Percentiles rank a stretch among this genome's conserved stretches.
These are phyloP conservation scores for Marasmarcha lunaedactyla DNA, from an alignment of 2,888 invertebrate species.

Conservation along the genomic window DNA sequence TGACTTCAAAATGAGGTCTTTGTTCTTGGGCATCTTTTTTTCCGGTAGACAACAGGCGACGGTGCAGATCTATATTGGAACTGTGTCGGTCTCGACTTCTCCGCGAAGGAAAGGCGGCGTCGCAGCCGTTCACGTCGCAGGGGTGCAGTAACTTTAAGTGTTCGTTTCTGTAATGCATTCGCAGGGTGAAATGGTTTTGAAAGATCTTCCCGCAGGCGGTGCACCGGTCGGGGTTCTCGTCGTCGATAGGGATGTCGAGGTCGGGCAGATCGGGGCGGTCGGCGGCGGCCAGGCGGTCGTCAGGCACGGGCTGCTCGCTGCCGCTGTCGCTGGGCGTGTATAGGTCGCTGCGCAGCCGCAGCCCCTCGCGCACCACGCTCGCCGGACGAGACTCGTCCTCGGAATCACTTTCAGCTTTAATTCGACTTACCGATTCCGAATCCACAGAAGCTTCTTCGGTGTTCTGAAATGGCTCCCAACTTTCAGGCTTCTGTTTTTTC, in stretches of 20 bases:
- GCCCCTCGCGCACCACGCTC: slow-evolving; percentile 58
- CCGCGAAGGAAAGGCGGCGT: slow-evolving; percentile 91
- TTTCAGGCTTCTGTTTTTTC: slow-evolving; percentile 60
- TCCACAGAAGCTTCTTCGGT: slow-evolving; percentile 49
- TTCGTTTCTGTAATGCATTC: slow-evolving; percentile 91
- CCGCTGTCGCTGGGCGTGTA: slow-evolving; percentile 66
- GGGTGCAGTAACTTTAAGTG: slow-evolving; percentile 91
- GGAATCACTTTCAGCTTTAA: slow-evolving; percentile 64
- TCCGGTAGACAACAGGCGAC: slow-evolving; percentile 57
- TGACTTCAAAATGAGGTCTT: slow-evolving; percentile 73
- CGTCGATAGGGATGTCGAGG: slow-evolving; percentile 86
- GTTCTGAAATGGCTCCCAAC: slow-evolving; percentile 58
- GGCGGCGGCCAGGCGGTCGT: slow-evolving; percentile 64
- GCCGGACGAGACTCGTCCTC: slow-evolving; percentile 62
- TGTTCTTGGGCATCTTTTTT: slow-evolving; percentile 64
- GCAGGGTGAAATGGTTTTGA: slow-evolving; percentile 90
- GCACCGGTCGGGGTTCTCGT: slow-evolving; percentile 88
- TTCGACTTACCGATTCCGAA: slow-evolving; percentile 45
- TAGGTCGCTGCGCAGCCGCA: slow-evolving; percentile 53
- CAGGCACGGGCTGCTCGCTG: slow-evolving; percentile 60
- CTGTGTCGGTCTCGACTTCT: slow-evolving; percentile 72
- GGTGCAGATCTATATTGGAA: slow-evolving; percentile 67
- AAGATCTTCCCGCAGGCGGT: slow-evolving; percentile 90
- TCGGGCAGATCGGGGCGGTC: slow-evolving; percentile 55
- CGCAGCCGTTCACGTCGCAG: slow-evolving; percentile 91